phyloP scores from a whole-genome alignment of 2,888 invertebrate species.

The Automeris io region DNA sequence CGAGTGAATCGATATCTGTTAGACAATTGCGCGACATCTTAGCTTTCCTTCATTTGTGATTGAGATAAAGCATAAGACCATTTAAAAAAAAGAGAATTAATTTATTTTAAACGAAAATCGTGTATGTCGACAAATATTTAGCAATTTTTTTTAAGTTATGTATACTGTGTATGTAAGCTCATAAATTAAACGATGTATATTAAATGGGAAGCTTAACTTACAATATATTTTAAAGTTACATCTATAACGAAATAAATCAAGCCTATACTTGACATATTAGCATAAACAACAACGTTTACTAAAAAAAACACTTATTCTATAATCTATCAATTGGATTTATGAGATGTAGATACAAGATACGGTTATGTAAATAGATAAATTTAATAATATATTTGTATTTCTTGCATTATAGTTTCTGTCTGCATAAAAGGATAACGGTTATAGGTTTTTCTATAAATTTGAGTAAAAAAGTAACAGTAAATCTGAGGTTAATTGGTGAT shows the following conservation, averaged over 20 bases:
- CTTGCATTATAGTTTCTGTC: neutral
- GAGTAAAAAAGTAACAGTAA: constrained; percentile 2
- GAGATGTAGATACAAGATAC: neutral
- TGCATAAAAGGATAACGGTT: constrained; percentile 1
- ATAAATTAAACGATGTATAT: too few relatives aligned
- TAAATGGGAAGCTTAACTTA: too few relatives aligned
- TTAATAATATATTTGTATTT: neutral
- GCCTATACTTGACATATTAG: neutral
- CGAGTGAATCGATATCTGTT: too few relatives aligned
- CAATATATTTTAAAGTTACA: neutral
- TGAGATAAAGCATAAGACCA: too few relatives aligned
- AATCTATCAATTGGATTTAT: constrained; percentile 1
- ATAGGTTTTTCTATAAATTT: neutral
- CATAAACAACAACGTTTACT: neutral
- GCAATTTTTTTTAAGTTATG: too few relatives aligned
- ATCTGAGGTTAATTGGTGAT: neutral
- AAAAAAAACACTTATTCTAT: neutral
- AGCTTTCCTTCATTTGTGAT: too few relatives aligned
- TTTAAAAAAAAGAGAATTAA: too few relatives aligned
- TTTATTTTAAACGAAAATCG: too few relatives aligned
- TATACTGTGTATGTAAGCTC: too few relatives aligned
- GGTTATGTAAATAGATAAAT: neutral
- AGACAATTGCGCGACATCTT: too few relatives aligned
- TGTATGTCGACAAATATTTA: too few relatives aligned
- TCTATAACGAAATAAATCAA: neutral